Evolutionary conservation across 2,797 vertebrate species (phyloP).

Genomic region (Yasuhikotakia modesta): DNA sequence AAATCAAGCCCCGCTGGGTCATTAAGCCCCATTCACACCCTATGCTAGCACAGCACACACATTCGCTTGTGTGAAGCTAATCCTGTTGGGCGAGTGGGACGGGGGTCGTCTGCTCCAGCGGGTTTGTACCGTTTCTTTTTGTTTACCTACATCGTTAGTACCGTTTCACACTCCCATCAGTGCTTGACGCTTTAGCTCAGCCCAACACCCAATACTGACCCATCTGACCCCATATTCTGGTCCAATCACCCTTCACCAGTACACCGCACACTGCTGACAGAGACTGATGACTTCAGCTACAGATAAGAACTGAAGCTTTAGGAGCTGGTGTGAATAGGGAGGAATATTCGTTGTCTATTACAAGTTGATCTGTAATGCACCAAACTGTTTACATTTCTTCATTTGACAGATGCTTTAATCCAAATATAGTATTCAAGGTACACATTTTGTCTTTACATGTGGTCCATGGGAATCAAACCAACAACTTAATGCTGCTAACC

Average conservation of each 20-base stretch:
- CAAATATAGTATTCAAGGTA: no score
- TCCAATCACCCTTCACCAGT: background rate
- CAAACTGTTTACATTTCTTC: no score
- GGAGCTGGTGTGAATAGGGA: background rate
- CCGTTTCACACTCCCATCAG: slow-evolving; percentile 26
- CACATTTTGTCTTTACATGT: no score
- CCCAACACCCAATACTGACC: background rate
- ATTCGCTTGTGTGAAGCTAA: slow-evolving; percentile 36
- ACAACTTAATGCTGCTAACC: no score
- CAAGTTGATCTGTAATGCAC: no score
- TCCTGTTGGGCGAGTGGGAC: slow-evolving; percentile 39
- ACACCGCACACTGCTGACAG: background rate
- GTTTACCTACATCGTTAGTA: slow-evolving; percentile 38
- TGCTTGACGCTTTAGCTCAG: slow-evolving; percentile 6
- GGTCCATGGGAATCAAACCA: no score
- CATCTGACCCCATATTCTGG: background rate
- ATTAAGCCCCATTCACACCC: slow-evolving; percentile 51
- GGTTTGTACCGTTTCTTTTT: slow-evolving; percentile 32
- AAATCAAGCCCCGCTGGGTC: slow-evolving; percentile 42
- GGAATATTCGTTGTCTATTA: no score
- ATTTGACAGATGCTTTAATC: no score
- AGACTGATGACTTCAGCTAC: background rate
- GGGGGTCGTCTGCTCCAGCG: slow-evolving; percentile 1
- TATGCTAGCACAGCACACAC: slow-evolving; percentile 14
- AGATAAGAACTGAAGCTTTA: background rate